Conservation (phyloP, 2,888 invertebrate genomes). For the Drosophila cognata region DNA sequence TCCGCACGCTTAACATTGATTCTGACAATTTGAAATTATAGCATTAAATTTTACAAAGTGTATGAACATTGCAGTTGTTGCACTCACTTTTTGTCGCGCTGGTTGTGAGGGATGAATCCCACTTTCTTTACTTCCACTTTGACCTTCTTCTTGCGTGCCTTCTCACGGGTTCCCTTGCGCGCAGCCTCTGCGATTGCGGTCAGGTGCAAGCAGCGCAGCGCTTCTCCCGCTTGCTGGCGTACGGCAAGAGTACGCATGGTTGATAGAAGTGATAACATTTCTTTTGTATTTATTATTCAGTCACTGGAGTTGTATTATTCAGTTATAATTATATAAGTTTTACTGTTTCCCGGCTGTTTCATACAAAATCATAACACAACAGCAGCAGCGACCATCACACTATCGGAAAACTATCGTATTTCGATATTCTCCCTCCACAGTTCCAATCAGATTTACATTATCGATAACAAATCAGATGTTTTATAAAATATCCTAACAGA, state of each 20-base stretch:
- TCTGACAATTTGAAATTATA: slow-evolving; percentile 68
- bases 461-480: slow-evolving; percentile 20
- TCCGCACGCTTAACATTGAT: slow-evolving; percentile 84
- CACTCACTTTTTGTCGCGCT: slow-evolving; percentile 87
- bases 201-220: slow-evolving; percentile 86
- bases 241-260: slow-evolving; percentile 67
- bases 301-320: not conserved
- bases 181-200: slow-evolving; percentile 89
- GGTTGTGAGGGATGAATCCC: slow-evolving; percentile 90
- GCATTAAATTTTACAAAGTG: not conserved
- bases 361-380: slow-evolving; percentile 50
- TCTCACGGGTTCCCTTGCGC: slow-evolving; percentile 92
- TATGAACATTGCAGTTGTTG: no score
- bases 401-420: slow-evolving; percentile 2
- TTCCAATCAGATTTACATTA: not conserved
- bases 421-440: not conserved
- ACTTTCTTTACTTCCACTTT: slow-evolving; percentile 91
- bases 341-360: slow-evolving; percentile 29
- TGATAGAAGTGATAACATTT: slow-evolving; percentile 73
- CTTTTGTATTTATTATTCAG: slow-evolving; percentile 35
- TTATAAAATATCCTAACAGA: not conserved
- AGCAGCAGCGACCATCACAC: slow-evolving; percentile 23
- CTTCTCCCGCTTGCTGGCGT: slow-evolving; percentile 69
- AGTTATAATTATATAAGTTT: slow-evolving; percentile 49
- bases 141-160: slow-evolving; percentile 90